Percentiles rank a stretch among this genome's conserved stretches.
Evolutionary conservation across 2,888 invertebrate genomes (phyloP).

Genomic region (Gastracanthus pulcherrimus): DNA sequence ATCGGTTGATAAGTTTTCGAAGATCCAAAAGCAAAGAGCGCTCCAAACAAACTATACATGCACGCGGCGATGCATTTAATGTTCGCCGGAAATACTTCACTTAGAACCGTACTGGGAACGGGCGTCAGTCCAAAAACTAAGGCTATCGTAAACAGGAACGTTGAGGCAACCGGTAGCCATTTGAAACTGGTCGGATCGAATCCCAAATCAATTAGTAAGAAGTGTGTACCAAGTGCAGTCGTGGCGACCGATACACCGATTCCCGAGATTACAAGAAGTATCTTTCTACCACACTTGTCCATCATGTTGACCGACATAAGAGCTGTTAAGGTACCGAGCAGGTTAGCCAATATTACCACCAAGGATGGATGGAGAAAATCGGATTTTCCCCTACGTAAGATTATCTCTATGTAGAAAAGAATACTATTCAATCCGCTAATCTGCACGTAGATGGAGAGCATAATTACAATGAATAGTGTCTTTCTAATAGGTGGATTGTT

Average conservation of each 20-base stretch:
- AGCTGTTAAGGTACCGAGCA: conserved; percentile 57
- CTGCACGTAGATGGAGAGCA: conserved; percentile 67
- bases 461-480: conserved; percentile 62
- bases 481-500: conserved; percentile 56
- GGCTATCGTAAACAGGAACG: conserved; percentile 62
- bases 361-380: conserved; percentile 63
- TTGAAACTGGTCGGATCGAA: conserved; percentile 61
- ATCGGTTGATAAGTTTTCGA: conserved; percentile 61
- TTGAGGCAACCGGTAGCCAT: conserved; percentile 64
- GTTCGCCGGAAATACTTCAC: conserved; percentile 60
- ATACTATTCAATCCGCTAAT: conserved; percentile 67
- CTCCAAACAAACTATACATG: conserved; percentile 57
- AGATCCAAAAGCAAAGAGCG: conserved; percentile 57
- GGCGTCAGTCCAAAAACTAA: conserved; percentile 60
- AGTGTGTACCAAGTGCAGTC: conserved; percentile 63
- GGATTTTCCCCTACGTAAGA: conserved; percentile 64
- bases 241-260: conserved; percentile 30
- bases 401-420: conserved; percentile 70
- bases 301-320: conserved; percentile 64
- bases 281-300: conserved; percentile 65
- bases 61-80: conserved; percentile 60
- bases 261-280: conserved; percentile 66
- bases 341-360: conserved; percentile 66
- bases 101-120: conserved; percentile 56
- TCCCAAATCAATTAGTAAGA: conserved; percentile 59